Base-by-base conservation (phyloP, 2,888 invertebrate species). In the Neoitamus cyanurus region DNA sequence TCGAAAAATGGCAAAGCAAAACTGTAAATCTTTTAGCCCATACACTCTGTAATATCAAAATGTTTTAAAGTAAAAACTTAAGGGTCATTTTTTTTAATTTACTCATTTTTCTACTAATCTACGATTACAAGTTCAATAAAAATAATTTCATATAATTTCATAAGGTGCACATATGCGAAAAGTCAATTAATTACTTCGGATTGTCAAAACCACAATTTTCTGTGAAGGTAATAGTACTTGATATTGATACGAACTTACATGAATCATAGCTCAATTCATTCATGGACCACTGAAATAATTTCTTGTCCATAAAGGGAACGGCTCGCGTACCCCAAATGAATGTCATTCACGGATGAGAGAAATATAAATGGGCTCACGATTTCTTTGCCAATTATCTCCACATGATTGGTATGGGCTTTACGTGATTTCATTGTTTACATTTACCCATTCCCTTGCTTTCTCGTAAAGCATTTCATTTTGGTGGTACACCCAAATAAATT, bases 341-440 rank as follows among this genome's bases (percentile, higher is more conserved):
- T 58, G 58, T 58, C 58, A 58, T 58, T 58, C 58, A 58, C 58
- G 58, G 58, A 58, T 58, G 58, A 58, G 58, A 58, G 58, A 58
- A 58, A 58, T 58, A 15, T 58, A 58, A 58, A 58, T 58, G 58
- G 58, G 3, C 58, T 58, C 58, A 58, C 58, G 58, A 58, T 58
- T 58, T 58, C 58, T 11, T 58, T 58, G 58, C 58, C 58, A 58
- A 58, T 58, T 58, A 58, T 58, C 58, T 58, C 58, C 58, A 58
- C 58, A 58, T 58, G 58, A 58, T 58, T 58, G 58, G 58, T 20
- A 58, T 58, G 58, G 58, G 58, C 20, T 58, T 58, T 58, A 58
- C 58, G 58, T 58, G 58, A 58, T 58, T 58, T 58, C 58, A 58
- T 58, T 58, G 58, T 58, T 58, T 58, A 58, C 58, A 11, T 58